Evolutionary conservation across 2,888 invertebrate species (phyloP), one percentile per base, ranked within the genome.

Genomic region (Trachelus troglodyta): DNA sequence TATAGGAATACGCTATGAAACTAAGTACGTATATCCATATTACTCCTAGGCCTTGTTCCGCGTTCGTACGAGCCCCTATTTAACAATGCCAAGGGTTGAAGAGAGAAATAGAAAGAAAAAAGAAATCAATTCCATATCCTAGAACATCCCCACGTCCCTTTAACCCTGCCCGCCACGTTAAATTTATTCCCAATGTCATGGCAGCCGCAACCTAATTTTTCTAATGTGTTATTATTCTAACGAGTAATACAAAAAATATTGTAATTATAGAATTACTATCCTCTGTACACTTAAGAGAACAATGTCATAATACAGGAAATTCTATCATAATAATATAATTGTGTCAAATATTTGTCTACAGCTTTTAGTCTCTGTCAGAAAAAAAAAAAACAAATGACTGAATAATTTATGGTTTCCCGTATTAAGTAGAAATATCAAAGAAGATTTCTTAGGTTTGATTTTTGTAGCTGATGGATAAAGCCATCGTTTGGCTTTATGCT

Each of bases 401-500:
- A 56, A 23, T 31, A 31, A 56, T 74, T 74, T 76, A 31, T 34
- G 75, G 76, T 79, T 79, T 34, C 78, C 76, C 77, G 12, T 56
- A 37, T 31, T 78, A 34, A 74, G 35, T 34, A 6, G 78, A 90
- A 89, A 6, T 9, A 9, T 56, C 23, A 56, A 9, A 56, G 56
- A 9, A 56, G 56, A 23, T 23, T 56, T 23, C 23, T 56, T 23
- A 56, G 9, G 56, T 56, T 23, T 23, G 23, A 56, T 23, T 79
- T 75, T 86, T 93, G 92, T 79, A 97, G 92, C 90, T 97, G 97
- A 80, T 92, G 93, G 78, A 93, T 92, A 92, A 98, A 98, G 4
- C 98, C 98, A 79, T 92, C 93, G 92, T 98, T 98, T 1, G 98
- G 98, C 89, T 94, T 94, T 80, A 96, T 94, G 81, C 94, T 94